phyloP scores from a whole-genome alignment of 2,797 vertebrate species.

The Micromesistius poutassou region DNA sequence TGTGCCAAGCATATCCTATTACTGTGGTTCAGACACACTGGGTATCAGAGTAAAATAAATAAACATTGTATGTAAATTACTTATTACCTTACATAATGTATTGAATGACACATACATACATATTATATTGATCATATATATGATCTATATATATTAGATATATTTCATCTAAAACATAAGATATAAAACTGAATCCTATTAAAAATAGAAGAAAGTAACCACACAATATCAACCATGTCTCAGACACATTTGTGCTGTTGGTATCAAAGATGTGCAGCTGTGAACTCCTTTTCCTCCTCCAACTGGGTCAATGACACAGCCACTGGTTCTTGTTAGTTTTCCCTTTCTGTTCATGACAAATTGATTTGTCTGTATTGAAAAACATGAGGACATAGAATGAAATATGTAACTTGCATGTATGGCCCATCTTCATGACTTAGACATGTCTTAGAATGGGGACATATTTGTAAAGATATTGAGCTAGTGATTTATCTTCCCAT shows the following conservation, averaged over 20 bases:
- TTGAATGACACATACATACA: not conserved
- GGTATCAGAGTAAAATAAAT: not conserved
- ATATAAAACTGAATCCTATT: not conserved
- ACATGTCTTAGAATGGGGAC: not conserved
- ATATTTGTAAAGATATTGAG: not conserved
- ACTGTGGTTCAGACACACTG: not conserved
- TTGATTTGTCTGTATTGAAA: not conserved
- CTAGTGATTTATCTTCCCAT: not conserved
- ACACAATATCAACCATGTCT: not conserved
- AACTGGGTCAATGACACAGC: constrained; percentile 5
- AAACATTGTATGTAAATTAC: not conserved
- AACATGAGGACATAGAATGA: not conserved
- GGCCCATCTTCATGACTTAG: not conserved
- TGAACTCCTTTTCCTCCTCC: not conserved
- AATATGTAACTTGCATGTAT: not conserved
- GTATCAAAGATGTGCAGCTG: not conserved
- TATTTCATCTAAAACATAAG: too few relatives aligned
- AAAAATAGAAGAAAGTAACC: not conserved
- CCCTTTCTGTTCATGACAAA: not conserved
- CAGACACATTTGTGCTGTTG: not conserved
- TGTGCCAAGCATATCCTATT: not conserved
- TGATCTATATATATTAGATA: too few relatives aligned
- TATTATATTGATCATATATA: not conserved
- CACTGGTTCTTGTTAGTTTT: not conserved
- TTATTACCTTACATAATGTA: not conserved